Base-by-base conservation (phyloP, 2,888 invertebrate species). In the Sesamia inferens region DNA sequence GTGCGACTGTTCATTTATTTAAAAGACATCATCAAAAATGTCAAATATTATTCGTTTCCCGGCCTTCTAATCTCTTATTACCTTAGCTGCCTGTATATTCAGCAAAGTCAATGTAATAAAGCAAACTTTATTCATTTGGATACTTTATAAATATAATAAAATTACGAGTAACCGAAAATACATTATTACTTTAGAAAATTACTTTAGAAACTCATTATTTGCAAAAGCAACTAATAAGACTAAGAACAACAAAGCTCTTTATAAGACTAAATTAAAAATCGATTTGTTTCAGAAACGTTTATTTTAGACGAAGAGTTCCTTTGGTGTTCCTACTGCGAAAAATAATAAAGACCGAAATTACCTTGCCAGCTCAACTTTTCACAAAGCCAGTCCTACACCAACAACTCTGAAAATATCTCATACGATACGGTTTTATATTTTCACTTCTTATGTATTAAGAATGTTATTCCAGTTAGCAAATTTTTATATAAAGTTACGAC, bases 311-410 rank as follows among this genome's bases (percentile, higher is more conserved):
- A 91, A 90, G 88, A 84, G 82, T 85, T 89, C 87, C 85, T 81
- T 83, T 85, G 84, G 86, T 86, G 86, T 81, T 89, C 84, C 31
- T 44, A 73, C 61, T 89, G 89, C 87, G 89, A 89, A 91, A 93
- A 93, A 93, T 93, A 93, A 92, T 92, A 91, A 92, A 92, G 89
- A 87, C 88, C 84, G 83, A 92, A 93, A 93, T 92, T 91, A 92
- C 91, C 90, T 92, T 88, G 79, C 80, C 76, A 86, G 87, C 89
- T 90, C 88, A 92, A 92, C 90, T 92, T 93, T 88, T 81, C 87
- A 88, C 85, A 90, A 91, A 91, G 91, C 86, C 83, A 80, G 85
- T 81, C 83, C 84, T 83, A 82, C 79, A 85, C 81, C 80, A 88
- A 85, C 84, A 89, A 90, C 86, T 71, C 81, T 83, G 88, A 91